Evolutionary conservation across 2,113 vertebrate species (phyloP).

Genomic region (Sitta europaea): DNA sequence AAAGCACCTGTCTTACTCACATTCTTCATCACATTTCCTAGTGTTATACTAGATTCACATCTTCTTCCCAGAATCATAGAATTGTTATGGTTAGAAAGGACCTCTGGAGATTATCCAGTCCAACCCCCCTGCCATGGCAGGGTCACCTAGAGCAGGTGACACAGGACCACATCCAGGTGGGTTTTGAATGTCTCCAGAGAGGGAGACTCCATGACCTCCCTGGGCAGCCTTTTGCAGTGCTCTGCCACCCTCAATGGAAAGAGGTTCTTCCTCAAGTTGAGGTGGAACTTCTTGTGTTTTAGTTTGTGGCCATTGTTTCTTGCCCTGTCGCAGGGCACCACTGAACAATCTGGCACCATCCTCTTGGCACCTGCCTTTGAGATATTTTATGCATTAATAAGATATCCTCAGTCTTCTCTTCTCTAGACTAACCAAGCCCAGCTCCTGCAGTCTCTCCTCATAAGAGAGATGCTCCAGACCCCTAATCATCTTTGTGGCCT

Average conservation of each 20-base stretch:
- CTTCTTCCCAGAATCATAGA: neutral
- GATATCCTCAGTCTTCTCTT: no score
- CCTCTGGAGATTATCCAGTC: neutral
- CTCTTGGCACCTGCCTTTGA: no score
- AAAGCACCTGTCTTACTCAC: neutral
- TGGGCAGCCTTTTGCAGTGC: no score
- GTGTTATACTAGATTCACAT: neutral
- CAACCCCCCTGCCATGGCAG: neutral
- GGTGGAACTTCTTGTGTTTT: no score
- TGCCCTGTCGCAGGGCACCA: no score
- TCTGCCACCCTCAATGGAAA: no score
- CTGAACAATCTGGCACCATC: no score
- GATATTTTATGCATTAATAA: no score
- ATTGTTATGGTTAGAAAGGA: neutral
- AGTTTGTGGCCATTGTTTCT: no score
- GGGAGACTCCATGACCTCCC: neutral
- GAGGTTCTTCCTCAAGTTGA: no score
- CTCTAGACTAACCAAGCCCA: neutral
- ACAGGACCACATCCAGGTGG: neutral
- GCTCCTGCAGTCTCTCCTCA: neutral
- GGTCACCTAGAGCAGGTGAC: neutral
- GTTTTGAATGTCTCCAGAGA: neutral
- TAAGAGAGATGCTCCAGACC: neutral
- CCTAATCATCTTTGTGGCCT: neutral
- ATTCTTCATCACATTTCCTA: neutral